Evolutionary conservation across 2,888 invertebrate genomes (phyloP), one percentile per base, ranked within the genome.

Genomic region (Hoplodrina blanda): DNA sequence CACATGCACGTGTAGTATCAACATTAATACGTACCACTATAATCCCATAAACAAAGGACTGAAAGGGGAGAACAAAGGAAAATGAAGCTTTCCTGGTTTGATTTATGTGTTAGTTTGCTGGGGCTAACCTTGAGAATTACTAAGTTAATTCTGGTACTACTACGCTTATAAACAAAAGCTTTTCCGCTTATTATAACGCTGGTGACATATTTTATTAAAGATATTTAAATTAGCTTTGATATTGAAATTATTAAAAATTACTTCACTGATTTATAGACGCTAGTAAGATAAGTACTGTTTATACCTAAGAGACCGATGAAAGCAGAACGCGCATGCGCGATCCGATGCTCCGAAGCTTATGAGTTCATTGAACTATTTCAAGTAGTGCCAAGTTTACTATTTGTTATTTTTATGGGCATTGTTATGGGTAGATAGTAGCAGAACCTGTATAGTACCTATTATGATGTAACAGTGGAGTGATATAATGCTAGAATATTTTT

Each of bases 1-100:
- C 88, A 91, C 86, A 85, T 88, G 87, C 87, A 88, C 82, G 88
- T 89, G 86, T 81, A 84, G 74, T 61, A 55, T 17, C 54, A 80
- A 80, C 83, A 84, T 83, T 62, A 53, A 85, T 49, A 30, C 30
- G 55, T 50, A 65, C 20, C 63, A 41, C n/a, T 30, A 67, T 50
- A 54, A 57, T 37, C 25, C 19, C 46, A 55, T 55, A 67, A 78
- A 78, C 77, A 82, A 84, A 76, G 80, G 67, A 80, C 74, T 68
- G 63, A 69, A 59, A 70, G 44, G 44, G 41, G 33, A 13, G n/a
- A 44, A 68, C 57, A 62, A 62, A 60, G 25, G 30, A 25, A 41
- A 19, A 60, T 37, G 15, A 15, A 49, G 30, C 20, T 10, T 33
- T 37, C n/a, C 17, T 15, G 8, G 6, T 49, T 6, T 10, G 33